These are phyloP conservation scores for Pyrochroa serraticornis DNA, from an alignment of 2,888 invertebrate genomes.

Conservation along the genomic window DNA sequence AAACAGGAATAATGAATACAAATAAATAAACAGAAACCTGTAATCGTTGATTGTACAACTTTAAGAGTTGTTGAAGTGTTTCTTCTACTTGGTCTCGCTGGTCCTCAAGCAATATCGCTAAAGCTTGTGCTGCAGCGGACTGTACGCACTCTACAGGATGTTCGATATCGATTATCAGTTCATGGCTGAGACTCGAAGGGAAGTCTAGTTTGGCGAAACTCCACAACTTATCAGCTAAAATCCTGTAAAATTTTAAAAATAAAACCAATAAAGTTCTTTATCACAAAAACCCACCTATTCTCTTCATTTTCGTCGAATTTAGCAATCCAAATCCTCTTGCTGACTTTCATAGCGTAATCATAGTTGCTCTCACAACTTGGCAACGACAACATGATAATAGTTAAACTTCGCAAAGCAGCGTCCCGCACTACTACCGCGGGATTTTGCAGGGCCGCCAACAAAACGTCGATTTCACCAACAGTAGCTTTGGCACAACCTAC, in stretches of 20 bases:
- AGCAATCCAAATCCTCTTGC: slow-evolving; percentile 81
- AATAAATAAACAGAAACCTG: slow-evolving; percentile 60
- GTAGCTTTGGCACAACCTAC: slow-evolving; percentile 68
- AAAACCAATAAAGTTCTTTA: too few species aligned
- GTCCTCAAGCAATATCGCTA: slow-evolving; percentile 70
- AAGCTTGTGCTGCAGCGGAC: slow-evolving; percentile 79
- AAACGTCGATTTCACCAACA: slow-evolving; percentile 74
- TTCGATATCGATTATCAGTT: slow-evolving; percentile 72
- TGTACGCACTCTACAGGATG: slow-evolving; percentile 85
- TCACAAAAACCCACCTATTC: slow-evolving; percentile 61
- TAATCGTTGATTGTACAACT: slow-evolving; percentile 77
- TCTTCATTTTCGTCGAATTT: slow-evolving; percentile 80
- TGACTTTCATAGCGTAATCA: slow-evolving; percentile 66
- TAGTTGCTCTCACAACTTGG: slow-evolving; percentile 66
- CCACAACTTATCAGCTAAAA: slow-evolving; percentile 71
- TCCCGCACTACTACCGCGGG: slow-evolving; percentile 76
- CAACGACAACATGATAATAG: slow-evolving; percentile 67
- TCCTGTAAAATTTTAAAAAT: slow-evolving; percentile 46
- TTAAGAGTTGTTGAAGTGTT: slow-evolving; percentile 70
- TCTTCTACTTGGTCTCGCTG: slow-evolving; percentile 62
- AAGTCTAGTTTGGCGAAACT: slow-evolving; percentile 61
- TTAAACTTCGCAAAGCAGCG: slow-evolving; percentile 76
- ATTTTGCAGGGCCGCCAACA: slow-evolving; percentile 79
- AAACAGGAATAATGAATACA: too few species aligned
- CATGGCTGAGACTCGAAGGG: slow-evolving; percentile 61